Evolutionary conservation across 2,113 vertebrate species (phyloP).

Genomic region (Dryoscopus gambensis): DNA sequence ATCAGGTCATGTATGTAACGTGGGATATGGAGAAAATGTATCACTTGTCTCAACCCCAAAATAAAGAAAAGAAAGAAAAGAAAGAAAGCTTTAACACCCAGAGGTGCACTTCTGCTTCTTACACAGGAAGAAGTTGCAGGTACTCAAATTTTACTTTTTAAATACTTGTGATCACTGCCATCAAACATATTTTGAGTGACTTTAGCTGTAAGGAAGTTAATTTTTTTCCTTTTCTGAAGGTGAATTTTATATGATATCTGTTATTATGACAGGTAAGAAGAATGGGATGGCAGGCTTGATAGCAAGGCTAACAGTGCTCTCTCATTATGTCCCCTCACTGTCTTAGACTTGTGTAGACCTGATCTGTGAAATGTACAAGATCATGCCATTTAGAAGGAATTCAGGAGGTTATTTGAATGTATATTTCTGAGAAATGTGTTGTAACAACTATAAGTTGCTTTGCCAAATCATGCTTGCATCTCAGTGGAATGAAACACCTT

Average conservation of each 20-base stretch:
- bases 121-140: not conserved
- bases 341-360: not conserved
- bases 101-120: not conserved
- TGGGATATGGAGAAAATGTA: not conserved
- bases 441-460: not conserved
- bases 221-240: not conserved
- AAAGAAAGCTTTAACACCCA: not conserved
- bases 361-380: not conserved
- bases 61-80: not conserved
- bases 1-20: no score
- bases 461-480: not conserved
- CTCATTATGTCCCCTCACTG: not conserved
- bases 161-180: not conserved
- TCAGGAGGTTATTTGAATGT: not conserved
- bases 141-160: not conserved
- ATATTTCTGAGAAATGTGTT: not conserved
- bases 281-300: not conserved
- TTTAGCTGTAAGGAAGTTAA: not conserved
- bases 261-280: fast-evolving
- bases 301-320: not conserved
- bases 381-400: not conserved
- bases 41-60: not conserved
- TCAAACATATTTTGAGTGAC: not conserved
- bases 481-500: not conserved
- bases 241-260: not conserved